These are phyloP conservation scores for Melanophora roralis DNA, from an alignment of 2,888 invertebrate species.

Conservation along the genomic window DNA sequence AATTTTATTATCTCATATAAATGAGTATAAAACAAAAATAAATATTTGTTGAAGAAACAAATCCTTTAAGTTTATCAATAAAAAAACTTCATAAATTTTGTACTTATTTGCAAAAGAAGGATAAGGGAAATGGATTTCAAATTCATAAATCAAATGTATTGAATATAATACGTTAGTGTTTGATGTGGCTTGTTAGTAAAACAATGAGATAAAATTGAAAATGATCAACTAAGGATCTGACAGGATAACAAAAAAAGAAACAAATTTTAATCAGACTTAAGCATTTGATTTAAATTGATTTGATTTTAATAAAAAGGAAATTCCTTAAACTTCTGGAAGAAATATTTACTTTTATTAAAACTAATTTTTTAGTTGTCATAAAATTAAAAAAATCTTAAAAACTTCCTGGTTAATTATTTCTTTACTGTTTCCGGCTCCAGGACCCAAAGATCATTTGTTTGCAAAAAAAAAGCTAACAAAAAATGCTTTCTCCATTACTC, in stretches of 20 bases:
- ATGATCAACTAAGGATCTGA: background rate
- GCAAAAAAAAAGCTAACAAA: too few species aligned
- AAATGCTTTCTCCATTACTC: too few species aligned
- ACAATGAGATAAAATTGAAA: constrained; percentile 7
- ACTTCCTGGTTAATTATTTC: too few species aligned
- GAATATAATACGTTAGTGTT: background rate
- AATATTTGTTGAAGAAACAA: background rate
- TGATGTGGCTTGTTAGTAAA: background rate
- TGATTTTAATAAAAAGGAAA: too few species aligned
- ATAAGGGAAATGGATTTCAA: background rate
- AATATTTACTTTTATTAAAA: too few species aligned
- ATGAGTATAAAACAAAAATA: background rate
- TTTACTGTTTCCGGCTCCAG: too few species aligned
- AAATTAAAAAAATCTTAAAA: too few species aligned
- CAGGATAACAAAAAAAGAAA: background rate
- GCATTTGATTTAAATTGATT: too few species aligned
- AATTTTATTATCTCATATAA: constrained; percentile 19
- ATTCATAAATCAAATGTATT: constrained; percentile 18
- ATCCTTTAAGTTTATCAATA: constrained; percentile 1
- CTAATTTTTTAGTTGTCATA: too few species aligned
- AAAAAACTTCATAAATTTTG: background rate
- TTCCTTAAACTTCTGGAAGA: too few species aligned
- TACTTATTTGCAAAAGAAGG: background rate
- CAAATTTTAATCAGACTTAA: background rate
- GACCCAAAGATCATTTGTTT: too few species aligned